Evolutionary conservation across 2,113 vertebrate species (phyloP).

Genomic region (Callithrix jacchus): DNA sequence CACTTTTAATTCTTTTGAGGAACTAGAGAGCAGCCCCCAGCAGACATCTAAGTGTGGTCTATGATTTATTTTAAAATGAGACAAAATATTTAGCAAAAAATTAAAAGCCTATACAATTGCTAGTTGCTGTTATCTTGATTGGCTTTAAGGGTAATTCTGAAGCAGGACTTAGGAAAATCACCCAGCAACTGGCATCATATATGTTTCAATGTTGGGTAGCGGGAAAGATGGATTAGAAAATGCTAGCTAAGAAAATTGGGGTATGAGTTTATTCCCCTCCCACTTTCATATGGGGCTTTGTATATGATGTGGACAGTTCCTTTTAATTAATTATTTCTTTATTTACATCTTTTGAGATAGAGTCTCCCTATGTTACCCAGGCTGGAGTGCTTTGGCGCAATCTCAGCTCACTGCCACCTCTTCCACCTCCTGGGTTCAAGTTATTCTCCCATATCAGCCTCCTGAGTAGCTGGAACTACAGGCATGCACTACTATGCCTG

Average conservation of each 20-base stretch:
- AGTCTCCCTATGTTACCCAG: no score
- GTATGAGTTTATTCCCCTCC: background rate
- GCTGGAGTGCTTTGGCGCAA: no score
- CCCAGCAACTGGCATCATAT: background rate
- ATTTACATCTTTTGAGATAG: no score
- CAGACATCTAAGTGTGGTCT: conserved; percentile 7
- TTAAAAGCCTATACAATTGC: background rate
- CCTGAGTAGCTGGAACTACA: no score
- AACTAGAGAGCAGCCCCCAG: background rate
- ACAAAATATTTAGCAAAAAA: background rate
- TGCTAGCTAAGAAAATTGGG: background rate
- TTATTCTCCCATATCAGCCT: no score
- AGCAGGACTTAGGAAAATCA: background rate
- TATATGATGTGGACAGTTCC: background rate
- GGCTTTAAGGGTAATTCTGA: background rate
- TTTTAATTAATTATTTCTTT: no score
- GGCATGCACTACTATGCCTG: no score
- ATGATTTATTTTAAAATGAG: background rate
- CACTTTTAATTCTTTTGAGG: background rate
- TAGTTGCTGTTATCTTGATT: background rate
- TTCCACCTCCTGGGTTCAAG: no score
- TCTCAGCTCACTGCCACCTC: no score
- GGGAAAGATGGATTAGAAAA: background rate
- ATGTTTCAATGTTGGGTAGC: background rate
- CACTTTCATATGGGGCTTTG: background rate